Evolutionary conservation across 2,888 invertebrate genomes (phyloP), one percentile per base, ranked within the genome.

Genomic region (Noctua pronuba): DNA sequence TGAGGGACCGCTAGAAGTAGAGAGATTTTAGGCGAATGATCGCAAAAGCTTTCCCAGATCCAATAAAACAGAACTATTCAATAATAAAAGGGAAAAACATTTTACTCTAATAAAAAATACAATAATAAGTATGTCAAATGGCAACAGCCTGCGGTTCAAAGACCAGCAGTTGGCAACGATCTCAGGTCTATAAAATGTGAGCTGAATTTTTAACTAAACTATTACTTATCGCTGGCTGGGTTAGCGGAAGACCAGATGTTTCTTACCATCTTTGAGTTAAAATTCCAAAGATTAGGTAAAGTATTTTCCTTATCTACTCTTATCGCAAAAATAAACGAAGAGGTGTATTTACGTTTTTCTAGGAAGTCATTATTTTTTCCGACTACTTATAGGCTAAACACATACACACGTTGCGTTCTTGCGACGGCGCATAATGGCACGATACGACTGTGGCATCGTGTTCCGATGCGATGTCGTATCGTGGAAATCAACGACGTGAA

Each of bases 161-260:
- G 87, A 69, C 77, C 79, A 85, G 80, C 68, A 88, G 73, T 88
- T 88, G 88, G 88, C 88, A 88, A 79, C 85, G 80, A 76, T 82
- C 77, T 74, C 77, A 71, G 83, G 66, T 73, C 75, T 70, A 88
- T 87, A 87, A 88, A 88, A 85, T 88, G 88, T 80, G 89, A 83
- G 74, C 49, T 64, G 89, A 88, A 88, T 88, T 80, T 81, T 80
- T 87, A 87, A 85, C 78, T 64, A 60, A 88, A 77, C 69, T 81
- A 80, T 87, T 79, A 75, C 80, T 84, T 84, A 76, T 74, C 38
- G 68, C 58, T 74, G 62, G 35, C 80, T 72, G 31, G 74, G 49
- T 75, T 52, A 73, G 74, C 44, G 69, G 73, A 73, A 70, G 69
- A 31, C 79, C 75, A 84, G 84, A 75, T 84, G 84, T 83, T 86